Percentiles rank a stretch among this genome's conserved stretches.
phyloP scores from a whole-genome alignment of 2,888 invertebrate genomes.

The Polylopha cassiicola region DNA sequence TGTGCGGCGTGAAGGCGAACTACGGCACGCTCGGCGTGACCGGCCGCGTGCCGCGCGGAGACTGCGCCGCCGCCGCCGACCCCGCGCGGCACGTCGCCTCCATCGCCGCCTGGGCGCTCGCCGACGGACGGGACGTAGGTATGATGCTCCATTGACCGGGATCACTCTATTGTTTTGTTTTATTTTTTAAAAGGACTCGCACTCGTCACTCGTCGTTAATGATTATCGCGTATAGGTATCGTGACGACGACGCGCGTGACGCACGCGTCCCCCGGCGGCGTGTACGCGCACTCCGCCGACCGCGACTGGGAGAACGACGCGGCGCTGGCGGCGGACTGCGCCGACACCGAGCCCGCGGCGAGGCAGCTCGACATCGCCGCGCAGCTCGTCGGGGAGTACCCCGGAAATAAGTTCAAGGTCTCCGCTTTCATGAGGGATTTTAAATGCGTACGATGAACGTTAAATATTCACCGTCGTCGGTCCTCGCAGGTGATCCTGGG shows the following conservation, averaged over 20 bases:
- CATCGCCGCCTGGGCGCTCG: conserved; percentile 81
- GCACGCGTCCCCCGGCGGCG: conserved; percentile 85
- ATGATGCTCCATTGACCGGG: too few relatives aligned
- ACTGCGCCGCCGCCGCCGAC: conserved; percentile 76
- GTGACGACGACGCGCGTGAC: conserved; percentile 88
- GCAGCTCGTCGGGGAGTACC: conserved; percentile 79
- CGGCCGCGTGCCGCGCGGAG: conserved; percentile 74
- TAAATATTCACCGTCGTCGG: neutral
- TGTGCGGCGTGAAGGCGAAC: conserved; percentile 82
- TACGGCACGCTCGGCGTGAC: conserved; percentile 81
- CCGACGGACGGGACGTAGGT: conserved; percentile 57
- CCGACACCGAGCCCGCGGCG: conserved; percentile 44
- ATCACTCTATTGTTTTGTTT: too few relatives aligned
- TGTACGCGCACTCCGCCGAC: conserved; percentile 81
- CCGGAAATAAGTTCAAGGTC: conserved; percentile 82
- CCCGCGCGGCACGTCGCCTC: conserved; percentile 75
- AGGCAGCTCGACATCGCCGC: conserved; percentile 81
- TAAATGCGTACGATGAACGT: neutral
- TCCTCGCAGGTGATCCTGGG: conserved; percentile 80
- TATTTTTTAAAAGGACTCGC: too few relatives aligned
- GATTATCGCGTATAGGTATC: conserved; percentile 65
- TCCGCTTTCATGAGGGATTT: neutral
- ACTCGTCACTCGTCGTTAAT: too few relatives aligned
- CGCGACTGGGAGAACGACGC: conserved; percentile 86
- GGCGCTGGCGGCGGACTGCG: conserved; percentile 50